Evolutionary conservation across 2,888 invertebrate genomes (phyloP).

Genomic region (Eupithecia exiguata): DNA sequence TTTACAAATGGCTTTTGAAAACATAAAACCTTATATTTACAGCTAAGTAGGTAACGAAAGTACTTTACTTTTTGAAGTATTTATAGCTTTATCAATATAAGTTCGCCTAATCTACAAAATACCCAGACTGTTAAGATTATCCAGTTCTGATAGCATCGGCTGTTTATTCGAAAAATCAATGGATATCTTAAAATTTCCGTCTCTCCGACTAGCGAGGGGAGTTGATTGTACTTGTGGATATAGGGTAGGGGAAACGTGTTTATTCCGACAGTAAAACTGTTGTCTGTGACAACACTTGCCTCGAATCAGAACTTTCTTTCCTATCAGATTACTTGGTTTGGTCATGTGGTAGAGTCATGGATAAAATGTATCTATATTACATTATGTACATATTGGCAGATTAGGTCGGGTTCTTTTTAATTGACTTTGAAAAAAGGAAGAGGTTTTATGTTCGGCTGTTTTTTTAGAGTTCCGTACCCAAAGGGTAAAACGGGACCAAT

Average conservation of each 20-base stretch:
- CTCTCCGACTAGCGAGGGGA: constrained; percentile 57
- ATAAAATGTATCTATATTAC: background rate
- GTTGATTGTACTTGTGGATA: constrained; percentile 35
- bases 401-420: no score
- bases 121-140: constrained; percentile 7
- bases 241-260: constrained; percentile 58
- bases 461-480: no score
- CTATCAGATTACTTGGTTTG: constrained; percentile 18
- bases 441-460: no score
- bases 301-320: constrained; percentile 38
- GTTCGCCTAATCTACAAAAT: background rate
- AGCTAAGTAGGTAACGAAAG: background rate
- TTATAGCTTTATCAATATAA: constrained; percentile 6
- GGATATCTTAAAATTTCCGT: constrained; percentile 60
- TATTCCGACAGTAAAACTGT: constrained; percentile 69
- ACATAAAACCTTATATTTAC: background rate
- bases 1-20: background rate
- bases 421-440: no score
- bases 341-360: background rate
- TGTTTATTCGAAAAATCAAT: constrained; percentile 57
- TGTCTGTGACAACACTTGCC: constrained; percentile 57
- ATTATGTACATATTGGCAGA: no score
- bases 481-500: no score
- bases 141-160: constrained; percentile 15
- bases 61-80: background rate